Evolutionary conservation across 2,888 invertebrate genomes (phyloP), one percentile per base, ranked within the genome.

Genomic region (Odontomyia ornata): DNA sequence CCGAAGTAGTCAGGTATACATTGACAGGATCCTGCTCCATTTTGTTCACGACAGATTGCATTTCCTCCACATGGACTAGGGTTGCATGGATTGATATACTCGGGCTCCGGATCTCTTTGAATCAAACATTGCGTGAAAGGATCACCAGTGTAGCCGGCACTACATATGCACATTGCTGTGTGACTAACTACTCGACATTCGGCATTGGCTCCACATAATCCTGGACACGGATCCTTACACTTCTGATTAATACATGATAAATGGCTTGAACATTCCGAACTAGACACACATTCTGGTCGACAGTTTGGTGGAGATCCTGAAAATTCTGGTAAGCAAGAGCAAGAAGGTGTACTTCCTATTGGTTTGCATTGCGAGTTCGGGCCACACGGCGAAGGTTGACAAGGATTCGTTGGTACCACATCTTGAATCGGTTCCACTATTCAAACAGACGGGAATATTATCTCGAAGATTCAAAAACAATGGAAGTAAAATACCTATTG

Each of bases 321-420:
- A 82, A 90, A 93, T 79, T 90, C 90, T 72, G 89, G 87, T 30
- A 91, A 86, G 82, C 95, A 95, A 13, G 93, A 92, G 83, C 95
- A 95, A 1, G 93, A 91, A 0, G 93, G 93, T 46, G 90, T 88
- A 56, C 91, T 91, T 65, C 91, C 91, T 13, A 89, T 86, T 79
- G 91, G 89, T 83, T 90, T 90, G 82, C 94, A 95, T 82, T 92
- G 89, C 0, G 94, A 89, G 84, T 93, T 92, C 0, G 93, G 91
- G n/a, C 95, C 95, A 84, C 95, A 95, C 0, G 95, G 94, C 47
- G 93, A 92, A 73, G 94, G 93, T 76, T 88, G 86, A 82, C 95
- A 95, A n/a, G 93, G 92, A 82, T 93, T 90, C 36, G 88, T 84
- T 30, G 88, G 86, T 73, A 88, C 82, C 77, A 85, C 81, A 81